These are phyloP conservation scores for Stegophylla sp. DNA, from an alignment of 2,888 invertebrate species.

Conservation along the genomic window DNA sequence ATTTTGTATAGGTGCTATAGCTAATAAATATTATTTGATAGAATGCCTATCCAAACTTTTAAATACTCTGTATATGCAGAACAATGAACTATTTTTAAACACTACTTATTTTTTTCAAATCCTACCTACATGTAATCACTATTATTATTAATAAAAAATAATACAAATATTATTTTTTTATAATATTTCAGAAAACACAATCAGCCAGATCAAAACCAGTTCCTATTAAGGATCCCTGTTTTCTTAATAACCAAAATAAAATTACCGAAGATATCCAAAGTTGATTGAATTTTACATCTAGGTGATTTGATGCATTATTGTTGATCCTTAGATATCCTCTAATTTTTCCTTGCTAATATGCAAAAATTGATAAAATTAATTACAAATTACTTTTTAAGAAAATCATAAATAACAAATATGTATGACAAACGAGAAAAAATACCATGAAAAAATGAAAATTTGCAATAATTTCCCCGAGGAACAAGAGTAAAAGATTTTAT, in stretches of 20 bases:
- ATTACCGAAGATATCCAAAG: constrained; percentile 51
- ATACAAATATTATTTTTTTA: neutral
- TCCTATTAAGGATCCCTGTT: constrained; percentile 77
- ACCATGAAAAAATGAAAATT: constrained; percentile 21
- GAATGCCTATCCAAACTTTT: no score
- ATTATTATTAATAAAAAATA: neutral
- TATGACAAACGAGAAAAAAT: neutral
- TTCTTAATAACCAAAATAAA: constrained; percentile 63
- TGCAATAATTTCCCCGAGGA: constrained; percentile 43
- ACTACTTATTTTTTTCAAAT: no score
- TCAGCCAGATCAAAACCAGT: constrained; percentile 79
- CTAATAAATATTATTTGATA: no score
- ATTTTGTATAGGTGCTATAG: no score
- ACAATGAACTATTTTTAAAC: no score
- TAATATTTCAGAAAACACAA: constrained; percentile 76
- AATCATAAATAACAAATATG: constrained; percentile 10
- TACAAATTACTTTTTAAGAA: constrained; percentile 26
- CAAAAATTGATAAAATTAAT: constrained; percentile 15
- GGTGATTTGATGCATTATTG: constrained; percentile 23
- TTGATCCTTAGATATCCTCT: constrained; percentile 19
- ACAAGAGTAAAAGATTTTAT: constrained; percentile 18
- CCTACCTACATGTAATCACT: no score
- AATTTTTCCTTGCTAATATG: constrained; percentile 13
- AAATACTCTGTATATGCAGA: no score
- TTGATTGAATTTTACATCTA: constrained; percentile 42